Percentiles rank a stretch among this genome's conserved stretches.
These are phyloP conservation scores for Acrocera orbiculus DNA, from an alignment of 2,888 invertebrate species.

Conservation along the genomic window DNA sequence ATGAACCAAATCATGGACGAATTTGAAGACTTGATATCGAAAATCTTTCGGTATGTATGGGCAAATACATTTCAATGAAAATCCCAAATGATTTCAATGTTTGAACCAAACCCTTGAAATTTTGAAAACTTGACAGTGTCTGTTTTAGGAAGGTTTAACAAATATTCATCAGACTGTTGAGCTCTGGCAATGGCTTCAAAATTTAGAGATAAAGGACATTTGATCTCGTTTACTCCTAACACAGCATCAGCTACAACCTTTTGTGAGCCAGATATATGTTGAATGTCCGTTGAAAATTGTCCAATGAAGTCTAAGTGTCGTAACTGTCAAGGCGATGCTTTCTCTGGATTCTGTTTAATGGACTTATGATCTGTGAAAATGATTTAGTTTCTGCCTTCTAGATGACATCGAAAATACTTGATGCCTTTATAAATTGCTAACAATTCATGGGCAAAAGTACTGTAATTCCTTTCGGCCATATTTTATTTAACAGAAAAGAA, in stretches of 20 bases:
- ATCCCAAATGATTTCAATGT: background rate
- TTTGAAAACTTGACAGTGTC: background rate
- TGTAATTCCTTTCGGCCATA: too few species aligned
- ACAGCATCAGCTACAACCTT: constrained; percentile 4
- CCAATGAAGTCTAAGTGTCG: constrained; percentile 14
- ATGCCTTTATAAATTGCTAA: too few species aligned
- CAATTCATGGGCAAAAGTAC: too few species aligned
- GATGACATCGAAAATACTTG: too few species aligned
- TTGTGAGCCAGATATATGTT: constrained; percentile 2
- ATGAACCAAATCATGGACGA: too few species aligned
- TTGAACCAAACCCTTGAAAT: background rate
- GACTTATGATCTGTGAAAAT: too few species aligned
- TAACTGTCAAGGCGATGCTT: constrained; percentile 20
- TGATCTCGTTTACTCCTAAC: constrained; percentile 1
- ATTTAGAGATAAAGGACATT: too few species aligned
- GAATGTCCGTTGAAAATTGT: constrained; percentile 7
- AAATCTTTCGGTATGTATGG: too few species aligned
- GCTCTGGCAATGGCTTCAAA: constrained; percentile 1
- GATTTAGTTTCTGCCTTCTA: too few species aligned
- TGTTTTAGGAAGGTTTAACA: background rate
- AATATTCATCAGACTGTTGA: constrained; percentile 6
- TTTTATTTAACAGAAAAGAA: too few species aligned
- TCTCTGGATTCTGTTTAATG: too few species aligned
- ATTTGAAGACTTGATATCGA: too few species aligned
- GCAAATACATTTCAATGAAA: background rate